Conservation (phyloP, 2,113 vertebrate genomes). For the Oryzias celebensis region DNA sequence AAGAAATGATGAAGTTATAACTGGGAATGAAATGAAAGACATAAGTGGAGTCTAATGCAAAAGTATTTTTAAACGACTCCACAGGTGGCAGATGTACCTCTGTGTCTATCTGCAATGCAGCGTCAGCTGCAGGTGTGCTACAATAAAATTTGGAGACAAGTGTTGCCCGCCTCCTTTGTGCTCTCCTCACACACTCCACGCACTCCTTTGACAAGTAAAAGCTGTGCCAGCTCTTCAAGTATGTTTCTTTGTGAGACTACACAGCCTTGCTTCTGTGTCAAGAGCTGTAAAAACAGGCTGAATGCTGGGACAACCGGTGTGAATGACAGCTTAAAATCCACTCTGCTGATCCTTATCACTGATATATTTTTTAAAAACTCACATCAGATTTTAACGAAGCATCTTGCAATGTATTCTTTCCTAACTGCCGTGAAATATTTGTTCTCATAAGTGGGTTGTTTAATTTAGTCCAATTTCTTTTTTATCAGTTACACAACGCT, state of each 20-base stretch:
- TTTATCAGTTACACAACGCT: constrained; percentile 9
- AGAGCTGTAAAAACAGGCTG: constrained; percentile 35
- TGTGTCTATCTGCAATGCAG: constrained; percentile 19
- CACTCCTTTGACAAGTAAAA: constrained; percentile 46
- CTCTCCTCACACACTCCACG: constrained; percentile 22
- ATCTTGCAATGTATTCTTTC: background rate
- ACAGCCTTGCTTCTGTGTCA: constrained; percentile 31
- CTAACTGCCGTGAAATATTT: too few relatives aligned
- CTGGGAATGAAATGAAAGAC: too few relatives aligned
- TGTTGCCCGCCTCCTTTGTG: constrained; percentile 15
- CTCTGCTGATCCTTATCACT: constrained; percentile 8
- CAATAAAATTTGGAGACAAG: constrained; percentile 4
- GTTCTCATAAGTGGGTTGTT: too few relatives aligned
- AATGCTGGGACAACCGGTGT: background rate
- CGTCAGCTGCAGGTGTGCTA: constrained; percentile 7
- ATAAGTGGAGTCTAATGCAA: too few relatives aligned
- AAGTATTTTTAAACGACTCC: too few relatives aligned
- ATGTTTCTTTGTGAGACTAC: constrained; percentile 32
- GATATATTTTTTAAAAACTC: background rate
- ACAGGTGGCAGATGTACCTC: background rate
- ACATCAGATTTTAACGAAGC: background rate
- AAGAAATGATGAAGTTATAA: too few relatives aligned
- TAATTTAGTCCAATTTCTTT: too few relatives aligned
- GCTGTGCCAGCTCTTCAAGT: constrained; percentile 29
- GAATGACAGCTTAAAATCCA: constrained; percentile 16